Base-by-base conservation (phyloP, 1,140 invertebrate species). In the Drosophila ironensis region DNA sequence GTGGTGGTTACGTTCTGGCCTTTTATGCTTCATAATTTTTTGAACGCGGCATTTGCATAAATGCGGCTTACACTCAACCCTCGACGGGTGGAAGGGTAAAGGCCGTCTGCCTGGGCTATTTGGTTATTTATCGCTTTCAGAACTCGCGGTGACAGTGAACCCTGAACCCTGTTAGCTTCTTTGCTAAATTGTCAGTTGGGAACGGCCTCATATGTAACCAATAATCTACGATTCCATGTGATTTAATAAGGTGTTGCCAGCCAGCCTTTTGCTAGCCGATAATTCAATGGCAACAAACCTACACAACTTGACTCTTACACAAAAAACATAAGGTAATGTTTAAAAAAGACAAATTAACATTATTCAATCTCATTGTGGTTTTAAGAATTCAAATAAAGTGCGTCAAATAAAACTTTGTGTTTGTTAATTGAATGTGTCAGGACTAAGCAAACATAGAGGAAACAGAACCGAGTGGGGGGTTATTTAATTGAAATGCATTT, bases 21-120 rank as follows among this genome's bases (percentile, higher is more conserved):
- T 27, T 78, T 72, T 60, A 71, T 47, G 78, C 64, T 78, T 86
- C 54, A 71, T 77, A 74, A 71, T 61, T 78, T n/a, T 77, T 53
- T 44, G 22, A 5, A 17, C 19, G 48, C 25, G 16, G 40, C 28
- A 72, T 63, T 77, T 53, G 54, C 77, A 81, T 82, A 72, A 74
- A 64, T 42, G 47, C 38, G 24, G 45, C 54, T 38, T 22, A 35
- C 38, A 77, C 46, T 50, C 50, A 25, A 37, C 51, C 1, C 28
- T n/a, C 28, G 1, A 4, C n/a, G 30, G 25, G n/a, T 30, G 37
- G 20, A n/a, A 17, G 24, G 8, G 8, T n/a, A 30, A 30, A 5
- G 27, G 27, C 16, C 28, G 40, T 11, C 38, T 30, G 24, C 42
- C 16, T 47, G 30, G 12, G 42, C 47, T 51, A 27, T 51, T 24